A percentile compares a stretch with the other conserved stretches of the same genome.
Conservation (phyloP, 2,113 vertebrate species). For the Buteo buteo region DNA sequence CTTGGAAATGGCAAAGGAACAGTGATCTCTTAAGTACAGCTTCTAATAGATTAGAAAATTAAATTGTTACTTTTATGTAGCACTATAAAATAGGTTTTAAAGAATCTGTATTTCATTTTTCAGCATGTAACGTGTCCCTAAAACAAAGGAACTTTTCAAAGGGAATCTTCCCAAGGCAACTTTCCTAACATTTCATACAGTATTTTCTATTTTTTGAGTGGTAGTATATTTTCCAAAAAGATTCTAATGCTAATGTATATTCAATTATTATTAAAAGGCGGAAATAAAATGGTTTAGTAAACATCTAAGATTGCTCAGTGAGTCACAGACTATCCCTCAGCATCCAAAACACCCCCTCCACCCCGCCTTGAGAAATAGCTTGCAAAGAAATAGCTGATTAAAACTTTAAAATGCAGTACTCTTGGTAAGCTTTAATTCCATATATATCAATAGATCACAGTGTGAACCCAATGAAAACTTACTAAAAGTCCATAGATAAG, state of each 20-base stretch:
- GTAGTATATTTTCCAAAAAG: background rate
- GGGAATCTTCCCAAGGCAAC: background rate
- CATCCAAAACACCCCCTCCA: background rate
- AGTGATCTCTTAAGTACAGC: background rate
- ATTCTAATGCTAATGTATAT: background rate
- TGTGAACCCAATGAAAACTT: background rate
- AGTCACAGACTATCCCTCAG: background rate
- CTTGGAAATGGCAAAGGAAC: background rate
- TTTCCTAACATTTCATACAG: background rate
- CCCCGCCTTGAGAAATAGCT: background rate
- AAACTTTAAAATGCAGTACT: background rate
- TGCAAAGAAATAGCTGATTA: background rate
- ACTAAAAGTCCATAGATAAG: background rate
- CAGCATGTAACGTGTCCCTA: accelerated
- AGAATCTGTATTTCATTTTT: background rate
- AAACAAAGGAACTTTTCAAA: background rate
- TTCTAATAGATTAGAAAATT: background rate
- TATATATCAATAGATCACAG: background rate
- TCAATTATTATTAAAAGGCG: background rate
- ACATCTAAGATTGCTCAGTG: background rate
- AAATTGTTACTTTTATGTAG: background rate
- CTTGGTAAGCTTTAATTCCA: background rate
- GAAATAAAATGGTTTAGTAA: background rate
- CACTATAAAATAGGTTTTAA: background rate
- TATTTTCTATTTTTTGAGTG: background rate